phyloP scores from a whole-genome alignment of 2,888 invertebrate species.

The Crepidodera aurea region DNA sequence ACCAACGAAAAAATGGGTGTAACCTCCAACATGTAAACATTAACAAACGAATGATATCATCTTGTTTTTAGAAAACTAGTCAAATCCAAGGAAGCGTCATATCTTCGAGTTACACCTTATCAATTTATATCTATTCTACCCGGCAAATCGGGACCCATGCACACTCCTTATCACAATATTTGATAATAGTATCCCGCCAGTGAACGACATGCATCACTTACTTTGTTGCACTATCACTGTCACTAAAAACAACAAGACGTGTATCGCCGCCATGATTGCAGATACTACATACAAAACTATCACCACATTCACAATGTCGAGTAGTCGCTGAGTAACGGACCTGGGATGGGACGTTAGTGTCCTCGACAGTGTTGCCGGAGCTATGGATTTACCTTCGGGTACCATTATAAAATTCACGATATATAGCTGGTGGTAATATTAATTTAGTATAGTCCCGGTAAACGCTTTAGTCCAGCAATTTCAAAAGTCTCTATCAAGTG shows the following conservation, averaged over 20 bases:
- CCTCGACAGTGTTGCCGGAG: background rate
- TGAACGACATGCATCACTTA: background rate
- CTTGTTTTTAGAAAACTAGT: background rate
- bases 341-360: background rate
- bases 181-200: background rate
- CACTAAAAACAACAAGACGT: slow-evolving; percentile 3
- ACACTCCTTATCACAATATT: background rate
- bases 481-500: no score
- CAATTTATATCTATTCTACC: background rate
- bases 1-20: slow-evolving; percentile 10
- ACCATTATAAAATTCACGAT: no score
- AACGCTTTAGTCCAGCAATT: no score
- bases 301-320: background rate
- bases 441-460: no score
- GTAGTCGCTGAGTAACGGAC: slow-evolving; percentile 1
- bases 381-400: background rate
- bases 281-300: background rate
- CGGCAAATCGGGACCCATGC: background rate
- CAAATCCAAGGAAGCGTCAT: slow-evolving; percentile 1
- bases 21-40: slow-evolving; percentile 5
- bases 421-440: no score
- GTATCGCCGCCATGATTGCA: slow-evolving; percentile 8
- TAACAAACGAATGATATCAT: slow-evolving; percentile 10
- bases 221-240: slow-evolving; percentile 15
- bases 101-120: background rate